Evolutionary conservation across 2,113 vertebrate genomes (phyloP).

Genomic region (Clarias batrachus): DNA sequence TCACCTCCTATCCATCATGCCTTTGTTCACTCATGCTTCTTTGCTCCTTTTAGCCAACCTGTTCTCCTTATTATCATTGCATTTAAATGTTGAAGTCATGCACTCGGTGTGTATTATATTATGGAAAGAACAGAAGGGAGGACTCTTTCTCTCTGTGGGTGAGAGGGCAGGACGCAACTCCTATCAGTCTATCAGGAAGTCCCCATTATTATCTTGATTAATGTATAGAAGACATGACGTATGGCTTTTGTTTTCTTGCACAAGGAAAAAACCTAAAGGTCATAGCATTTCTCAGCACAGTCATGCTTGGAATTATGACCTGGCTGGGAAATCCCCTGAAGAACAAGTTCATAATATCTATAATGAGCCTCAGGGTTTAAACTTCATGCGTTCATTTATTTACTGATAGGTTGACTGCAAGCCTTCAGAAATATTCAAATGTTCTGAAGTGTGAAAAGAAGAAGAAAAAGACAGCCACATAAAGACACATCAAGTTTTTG

Average conservation of each 20-base stretch:
- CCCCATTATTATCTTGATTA: constrained; percentile 32
- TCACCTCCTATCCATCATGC: not conserved
- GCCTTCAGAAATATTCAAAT: not conserved
- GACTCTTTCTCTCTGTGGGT: constrained; percentile 12
- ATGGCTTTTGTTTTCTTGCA: constrained; percentile 1
- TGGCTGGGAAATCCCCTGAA: not conserved
- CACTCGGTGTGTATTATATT: not conserved
- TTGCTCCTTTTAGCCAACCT: not conserved
- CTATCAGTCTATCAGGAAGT: constrained; percentile 48
- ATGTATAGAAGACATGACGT: constrained; percentile 7
- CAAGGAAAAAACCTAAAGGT: not conserved
- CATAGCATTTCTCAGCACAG: not conserved
- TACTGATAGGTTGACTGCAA: not conserved
- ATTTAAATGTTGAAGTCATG: not conserved
- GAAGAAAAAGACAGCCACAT: not conserved
- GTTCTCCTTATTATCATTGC: not conserved
- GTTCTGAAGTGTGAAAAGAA: not conserved
- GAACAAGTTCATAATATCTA: not conserved
- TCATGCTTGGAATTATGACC: not conserved
- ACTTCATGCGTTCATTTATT: not conserved
- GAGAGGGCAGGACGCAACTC: constrained; percentile 61
- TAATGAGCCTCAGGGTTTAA: not conserved
- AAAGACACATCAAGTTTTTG: not conserved
- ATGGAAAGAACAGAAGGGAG: too few species aligned
- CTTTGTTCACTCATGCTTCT: not conserved